These are phyloP conservation scores for Aquatica leii DNA, from an alignment of 2,888 invertebrate species.

Conservation along the genomic window DNA sequence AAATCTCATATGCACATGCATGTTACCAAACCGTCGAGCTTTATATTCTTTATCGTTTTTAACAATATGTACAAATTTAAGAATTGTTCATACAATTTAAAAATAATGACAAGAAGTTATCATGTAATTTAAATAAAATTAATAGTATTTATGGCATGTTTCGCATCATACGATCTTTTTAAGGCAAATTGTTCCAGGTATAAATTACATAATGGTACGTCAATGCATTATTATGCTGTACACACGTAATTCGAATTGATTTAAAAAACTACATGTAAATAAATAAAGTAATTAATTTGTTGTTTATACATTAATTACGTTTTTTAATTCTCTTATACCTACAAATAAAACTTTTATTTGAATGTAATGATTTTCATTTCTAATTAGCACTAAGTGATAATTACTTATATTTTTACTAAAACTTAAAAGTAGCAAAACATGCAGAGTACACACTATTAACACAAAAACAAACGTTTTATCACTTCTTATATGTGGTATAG, in stretches of 20 bases:
- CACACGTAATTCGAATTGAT: conserved; percentile 6
- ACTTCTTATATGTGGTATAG: too few species aligned
- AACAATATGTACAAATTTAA: background rate
- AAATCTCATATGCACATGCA: too few species aligned
- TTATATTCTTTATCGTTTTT: too few species aligned
- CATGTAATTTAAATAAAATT: conserved; percentile 15
- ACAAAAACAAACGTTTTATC: too few species aligned
- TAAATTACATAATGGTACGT: background rate
- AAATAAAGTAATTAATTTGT: conserved; percentile 17
- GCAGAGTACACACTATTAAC: too few species aligned
- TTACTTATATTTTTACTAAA: conserved; percentile 16
- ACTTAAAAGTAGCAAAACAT: too few species aligned
- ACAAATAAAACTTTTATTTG: conserved; percentile 43
- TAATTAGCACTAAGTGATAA: conserved; percentile 45
- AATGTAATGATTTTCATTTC: conserved; percentile 41
- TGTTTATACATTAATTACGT: background rate
- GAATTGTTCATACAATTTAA: conserved; percentile 6
- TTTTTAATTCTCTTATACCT: conserved; percentile 31
- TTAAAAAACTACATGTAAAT: conserved; percentile 19
- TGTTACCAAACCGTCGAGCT: too few species aligned
- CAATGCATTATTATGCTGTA: conserved; percentile 7
- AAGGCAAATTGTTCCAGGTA: background rate
- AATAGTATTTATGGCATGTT: conserved; percentile 2
- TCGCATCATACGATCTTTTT: conserved; percentile 16
- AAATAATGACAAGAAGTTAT: conserved; percentile 5